Evolutionary conservation across 2,888 invertebrate species (phyloP).

Genomic region (Galeruca laticollis): DNA sequence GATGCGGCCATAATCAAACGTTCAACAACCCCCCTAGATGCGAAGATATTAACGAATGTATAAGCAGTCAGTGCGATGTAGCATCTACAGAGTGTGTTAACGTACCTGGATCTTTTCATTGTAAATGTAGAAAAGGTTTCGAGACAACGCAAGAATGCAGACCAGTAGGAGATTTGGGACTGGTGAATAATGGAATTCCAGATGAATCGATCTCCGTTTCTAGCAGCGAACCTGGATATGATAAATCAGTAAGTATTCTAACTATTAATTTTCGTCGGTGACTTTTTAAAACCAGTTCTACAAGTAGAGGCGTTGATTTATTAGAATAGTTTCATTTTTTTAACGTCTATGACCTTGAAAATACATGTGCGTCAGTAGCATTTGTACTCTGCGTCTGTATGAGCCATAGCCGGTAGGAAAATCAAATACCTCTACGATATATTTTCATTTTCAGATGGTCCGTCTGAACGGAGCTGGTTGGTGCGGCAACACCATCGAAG

Average conservation of each 20-base stretch:
- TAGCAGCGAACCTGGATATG: conserved; percentile 83
- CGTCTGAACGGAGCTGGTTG: conserved; percentile 88
- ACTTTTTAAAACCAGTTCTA: too few species aligned
- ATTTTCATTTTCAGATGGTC: conserved; percentile 72
- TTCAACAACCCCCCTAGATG: conserved; percentile 89
- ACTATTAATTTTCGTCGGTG: neutral
- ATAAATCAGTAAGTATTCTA: conserved; percentile 76
- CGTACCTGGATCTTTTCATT: conserved; percentile 88
- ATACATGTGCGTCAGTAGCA: too few species aligned
- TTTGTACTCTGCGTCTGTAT: too few species aligned
- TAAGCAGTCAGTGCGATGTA: conserved; percentile 88
- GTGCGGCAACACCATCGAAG: conserved; percentile 89
- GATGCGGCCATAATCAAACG: conserved; percentile 85
- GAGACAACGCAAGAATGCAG: conserved; percentile 88
- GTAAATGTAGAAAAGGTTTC: conserved; percentile 88
- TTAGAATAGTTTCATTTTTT: too few species aligned
- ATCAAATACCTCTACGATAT: neutral
- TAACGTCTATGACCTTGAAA: too few species aligned
- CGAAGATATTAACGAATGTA: conserved; percentile 93
- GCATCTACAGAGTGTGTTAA: conserved; percentile 93
- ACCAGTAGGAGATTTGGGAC: conserved; percentile 89
- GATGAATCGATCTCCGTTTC: conserved; percentile 91
- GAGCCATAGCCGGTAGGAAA: too few species aligned
- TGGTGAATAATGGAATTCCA: conserved; percentile 89
- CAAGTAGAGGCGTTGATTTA: too few species aligned